Conservation (phyloP, 2,888 invertebrate species). For the Himalopsyche japonica region DNA sequence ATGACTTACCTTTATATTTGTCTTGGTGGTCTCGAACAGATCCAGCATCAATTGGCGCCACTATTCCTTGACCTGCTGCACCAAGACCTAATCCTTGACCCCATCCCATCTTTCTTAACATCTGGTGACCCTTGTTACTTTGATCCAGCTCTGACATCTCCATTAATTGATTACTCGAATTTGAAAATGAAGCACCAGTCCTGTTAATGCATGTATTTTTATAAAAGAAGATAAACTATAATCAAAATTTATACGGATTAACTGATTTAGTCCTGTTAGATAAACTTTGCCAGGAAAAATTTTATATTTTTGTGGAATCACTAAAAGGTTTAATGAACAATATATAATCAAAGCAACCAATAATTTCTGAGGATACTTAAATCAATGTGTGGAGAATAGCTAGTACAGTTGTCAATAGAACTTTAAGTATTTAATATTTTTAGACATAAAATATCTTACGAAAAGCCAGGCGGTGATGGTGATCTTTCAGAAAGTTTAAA, state of each 20-base stretch:
- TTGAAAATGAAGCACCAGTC: constrained; percentile 14
- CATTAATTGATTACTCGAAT: background rate
- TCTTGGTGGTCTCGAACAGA: constrained; percentile 88
- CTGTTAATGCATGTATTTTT: background rate
- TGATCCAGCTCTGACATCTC: constrained; percentile 73
- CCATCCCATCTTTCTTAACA: constrained; percentile 99
- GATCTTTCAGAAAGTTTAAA: constrained; percentile 42
- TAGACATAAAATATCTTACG: constrained; percentile 57
- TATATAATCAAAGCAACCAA: too few species aligned
- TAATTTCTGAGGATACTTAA: too few species aligned
- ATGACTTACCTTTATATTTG: constrained; percentile 71
- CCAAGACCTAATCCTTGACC: constrained; percentile 91
- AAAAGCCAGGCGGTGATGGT: constrained; percentile 72
- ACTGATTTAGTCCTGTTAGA: too few species aligned
- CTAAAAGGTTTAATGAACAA: too few species aligned
- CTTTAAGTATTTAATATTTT: constrained; percentile 4
- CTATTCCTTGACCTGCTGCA: constrained; percentile 92
- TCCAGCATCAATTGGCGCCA: constrained; percentile 91
- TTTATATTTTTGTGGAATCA: too few species aligned
- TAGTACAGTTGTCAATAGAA: background rate
- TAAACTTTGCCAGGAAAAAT: too few species aligned
- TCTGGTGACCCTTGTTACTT: constrained; percentile 95
- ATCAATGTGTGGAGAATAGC: background rate
- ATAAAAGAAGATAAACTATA: too few species aligned
- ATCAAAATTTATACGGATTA: too few species aligned